Conservation (phyloP, 1,140 invertebrate species). For the Eubasilissa regina region DNA sequence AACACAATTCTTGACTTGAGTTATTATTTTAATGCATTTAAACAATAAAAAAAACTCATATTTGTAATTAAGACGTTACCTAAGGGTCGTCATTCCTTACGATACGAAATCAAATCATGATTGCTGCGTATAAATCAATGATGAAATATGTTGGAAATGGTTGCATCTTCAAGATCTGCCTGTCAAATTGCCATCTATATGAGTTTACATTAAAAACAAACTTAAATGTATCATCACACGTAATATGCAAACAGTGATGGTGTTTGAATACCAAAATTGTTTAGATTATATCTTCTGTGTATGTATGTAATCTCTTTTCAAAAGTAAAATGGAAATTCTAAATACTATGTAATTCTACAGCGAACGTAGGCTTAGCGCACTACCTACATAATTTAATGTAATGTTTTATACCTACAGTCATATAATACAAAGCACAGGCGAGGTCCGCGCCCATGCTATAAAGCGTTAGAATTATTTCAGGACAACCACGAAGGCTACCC, state of each 20-base stretch:
- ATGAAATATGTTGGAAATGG: not conserved
- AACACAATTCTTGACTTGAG: too few relatives aligned
- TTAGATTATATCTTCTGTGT: conserved; percentile 31
- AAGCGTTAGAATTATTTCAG: conserved; percentile 68
- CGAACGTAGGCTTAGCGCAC: conserved; percentile 58
- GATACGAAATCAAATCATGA: too few relatives aligned
- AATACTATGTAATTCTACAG: conserved; percentile 57
- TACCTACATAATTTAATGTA: conserved; percentile 58
- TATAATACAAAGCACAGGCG: conserved; percentile 53
- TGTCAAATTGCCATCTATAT: conserved; percentile 44
- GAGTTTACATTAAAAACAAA: conserved; percentile 26
- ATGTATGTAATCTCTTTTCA: conserved; percentile 38
- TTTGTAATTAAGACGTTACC: too few relatives aligned
- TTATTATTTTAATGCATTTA: too few relatives aligned
- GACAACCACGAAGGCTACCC: conserved; percentile 49
- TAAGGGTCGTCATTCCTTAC: too few relatives aligned
- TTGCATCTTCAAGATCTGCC: not conserved
- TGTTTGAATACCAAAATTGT: conserved; percentile 22
- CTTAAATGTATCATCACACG: conserved; percentile 38
- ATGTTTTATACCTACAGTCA: conserved; percentile 49
- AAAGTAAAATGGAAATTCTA: conserved; percentile 58
- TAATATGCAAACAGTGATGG: conserved; percentile 42
- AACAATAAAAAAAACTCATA: too few relatives aligned
- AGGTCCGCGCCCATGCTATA: conserved; percentile 60
- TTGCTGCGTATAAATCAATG: not conserved